phyloP scores from a whole-genome alignment of 2,113 vertebrate species.

The Peromyscus leucopus region DNA sequence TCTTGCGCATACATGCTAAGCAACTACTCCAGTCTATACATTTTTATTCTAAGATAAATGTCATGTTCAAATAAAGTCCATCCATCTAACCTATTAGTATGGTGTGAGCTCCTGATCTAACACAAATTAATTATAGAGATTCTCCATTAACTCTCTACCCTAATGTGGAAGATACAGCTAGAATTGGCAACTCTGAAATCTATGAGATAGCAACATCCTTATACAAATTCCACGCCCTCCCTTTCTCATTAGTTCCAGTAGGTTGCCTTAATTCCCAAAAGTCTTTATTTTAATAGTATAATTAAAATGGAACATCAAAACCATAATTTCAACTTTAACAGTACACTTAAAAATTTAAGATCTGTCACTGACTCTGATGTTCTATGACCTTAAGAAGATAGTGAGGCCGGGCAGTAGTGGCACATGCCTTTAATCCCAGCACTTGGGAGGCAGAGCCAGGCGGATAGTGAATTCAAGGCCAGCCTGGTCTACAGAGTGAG shows the following conservation, averaged over 20 bases:
- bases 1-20: background rate
- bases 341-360: conserved; percentile 29
- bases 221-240: background rate
- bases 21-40: background rate
- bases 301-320: conserved; percentile 47
- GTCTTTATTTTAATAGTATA: background rate
- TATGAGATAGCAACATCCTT: background rate
- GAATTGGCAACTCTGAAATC: background rate
- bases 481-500: too few species aligned
- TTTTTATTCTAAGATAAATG: conserved; percentile 44
- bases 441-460: too few species aligned
- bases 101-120: conserved; percentile 9
- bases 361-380: conserved; percentile 6
- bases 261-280: conserved; percentile 9
- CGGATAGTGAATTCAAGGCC: too few species aligned
- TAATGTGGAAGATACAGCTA: background rate
- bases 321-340: conserved; percentile 42
- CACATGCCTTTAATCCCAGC: too few species aligned
- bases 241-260: background rate
- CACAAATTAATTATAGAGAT: background rate
- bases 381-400: conserved; percentile 29
- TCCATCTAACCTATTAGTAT: background rate
- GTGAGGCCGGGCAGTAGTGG: background rate
- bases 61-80: background rate
- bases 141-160: background rate